phyloP scores from a whole-genome alignment of 2,113 vertebrate genomes.

The Tetrax tetrax region DNA sequence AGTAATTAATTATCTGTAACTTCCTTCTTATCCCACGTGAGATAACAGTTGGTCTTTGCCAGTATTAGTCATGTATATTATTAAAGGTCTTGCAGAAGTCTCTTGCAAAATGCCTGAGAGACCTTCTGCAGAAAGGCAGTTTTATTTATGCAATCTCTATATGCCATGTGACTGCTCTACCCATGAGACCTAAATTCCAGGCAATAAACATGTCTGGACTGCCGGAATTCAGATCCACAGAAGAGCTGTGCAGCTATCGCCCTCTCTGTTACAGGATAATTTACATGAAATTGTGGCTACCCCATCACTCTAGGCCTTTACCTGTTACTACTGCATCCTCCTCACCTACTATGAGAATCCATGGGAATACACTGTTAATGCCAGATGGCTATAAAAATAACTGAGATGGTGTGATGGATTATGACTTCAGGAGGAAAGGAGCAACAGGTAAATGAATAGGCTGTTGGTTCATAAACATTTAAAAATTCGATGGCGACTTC shows the following conservation, averaged over 20 bases:
- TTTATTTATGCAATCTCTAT: not conserved
- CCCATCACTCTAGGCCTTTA: not conserved
- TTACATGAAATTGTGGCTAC: not conserved
- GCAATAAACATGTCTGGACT: not conserved
- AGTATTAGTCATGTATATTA: conserved; percentile 15
- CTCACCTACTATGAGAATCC: not conserved
- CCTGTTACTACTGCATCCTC: not conserved
- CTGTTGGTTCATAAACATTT: not conserved
- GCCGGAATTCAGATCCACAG: not conserved
- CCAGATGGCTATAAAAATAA: not conserved
- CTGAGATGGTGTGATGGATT: not conserved
- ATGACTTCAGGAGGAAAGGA: not conserved
- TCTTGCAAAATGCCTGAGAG: not conserved
- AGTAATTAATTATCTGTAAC: conserved; percentile 3
- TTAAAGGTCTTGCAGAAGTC: not conserved
- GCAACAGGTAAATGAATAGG: not conserved
- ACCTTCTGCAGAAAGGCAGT: not conserved
- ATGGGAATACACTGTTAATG: not conserved
- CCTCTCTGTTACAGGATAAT: not conserved
- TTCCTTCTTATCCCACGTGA: not conserved
- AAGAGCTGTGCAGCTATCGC: not conserved
- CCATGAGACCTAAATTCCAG: not conserved
- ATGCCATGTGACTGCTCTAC: not conserved
- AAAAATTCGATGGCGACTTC: not conserved
- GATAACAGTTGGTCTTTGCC: not conserved